A percentile compares a stretch with the other conserved stretches of the same genome.
phyloP scores from a whole-genome alignment of 2,797 vertebrate genomes.

The Enteromius treurensis region DNA sequence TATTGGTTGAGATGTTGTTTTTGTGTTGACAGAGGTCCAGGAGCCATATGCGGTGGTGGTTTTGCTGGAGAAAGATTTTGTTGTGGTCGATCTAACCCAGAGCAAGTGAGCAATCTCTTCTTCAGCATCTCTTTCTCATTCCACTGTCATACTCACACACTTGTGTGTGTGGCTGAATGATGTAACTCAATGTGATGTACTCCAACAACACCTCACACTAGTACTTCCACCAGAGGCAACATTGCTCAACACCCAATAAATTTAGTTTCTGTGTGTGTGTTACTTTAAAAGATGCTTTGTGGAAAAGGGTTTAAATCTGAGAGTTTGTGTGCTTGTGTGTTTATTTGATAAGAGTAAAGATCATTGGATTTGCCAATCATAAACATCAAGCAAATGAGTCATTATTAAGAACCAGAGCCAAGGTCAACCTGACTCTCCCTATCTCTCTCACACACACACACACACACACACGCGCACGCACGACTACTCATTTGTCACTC shows the following conservation, averaged over 20 bases:
- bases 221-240: constrained; percentile 37
- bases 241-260: constrained; percentile 1
- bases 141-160: not conserved
- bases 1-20: constrained; percentile 24
- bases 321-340: not conserved
- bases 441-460: not conserved
- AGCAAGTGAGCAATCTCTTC: constrained; percentile 54
- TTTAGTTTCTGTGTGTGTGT: constrained; percentile 14
- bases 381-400: constrained; percentile 30
- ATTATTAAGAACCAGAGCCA: constrained; percentile 32
- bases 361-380: constrained; percentile 27
- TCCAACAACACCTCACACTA: constrained; percentile 33
- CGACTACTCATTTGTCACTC: not conserved
- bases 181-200: constrained; percentile 39
- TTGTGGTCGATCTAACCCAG: constrained; percentile 88
- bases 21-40: constrained; percentile 87
- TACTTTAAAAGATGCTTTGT: constrained; percentile 17
- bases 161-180: constrained; percentile 23
- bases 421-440: not conserved
- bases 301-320: not conserved
- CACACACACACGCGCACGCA: not conserved
- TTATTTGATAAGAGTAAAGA: constrained; percentile 22
- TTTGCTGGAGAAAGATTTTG: constrained; percentile 96
- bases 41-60: constrained; percentile 96
- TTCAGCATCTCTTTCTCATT: not conserved